Conservation (phyloP, 1,140 invertebrate species). For the Radopholus similis region DNA sequence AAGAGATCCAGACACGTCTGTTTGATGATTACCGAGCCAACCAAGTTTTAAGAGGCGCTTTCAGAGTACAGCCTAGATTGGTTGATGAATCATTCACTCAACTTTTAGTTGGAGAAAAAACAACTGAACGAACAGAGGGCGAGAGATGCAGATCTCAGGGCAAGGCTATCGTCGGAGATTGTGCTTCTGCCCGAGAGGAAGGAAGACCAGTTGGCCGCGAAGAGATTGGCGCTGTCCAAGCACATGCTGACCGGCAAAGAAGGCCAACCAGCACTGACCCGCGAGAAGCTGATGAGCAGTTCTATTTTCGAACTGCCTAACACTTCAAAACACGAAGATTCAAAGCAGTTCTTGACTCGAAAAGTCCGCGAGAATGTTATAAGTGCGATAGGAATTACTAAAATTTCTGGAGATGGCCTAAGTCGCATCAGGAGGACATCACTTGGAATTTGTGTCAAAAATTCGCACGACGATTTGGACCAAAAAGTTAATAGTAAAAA, state of each 20-base stretch:
- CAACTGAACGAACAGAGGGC: conserved; percentile 38
- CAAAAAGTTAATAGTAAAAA: no score
- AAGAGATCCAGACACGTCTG: conserved; percentile 53
- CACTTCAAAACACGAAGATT: no score
- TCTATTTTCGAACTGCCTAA: no score
- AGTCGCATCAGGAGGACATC: no score
- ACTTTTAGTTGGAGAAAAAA: conserved; percentile 51
- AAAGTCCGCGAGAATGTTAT: no score
- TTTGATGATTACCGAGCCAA: conserved; percentile 56
- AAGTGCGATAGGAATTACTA: no score
- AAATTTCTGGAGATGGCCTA: no score
- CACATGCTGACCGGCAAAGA: conserved; percentile 21
- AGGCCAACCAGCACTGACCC: background rate
- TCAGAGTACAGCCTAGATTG: no score
- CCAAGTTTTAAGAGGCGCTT: conserved; percentile 39
- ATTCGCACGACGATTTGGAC: no score
- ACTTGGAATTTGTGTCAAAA: no score
- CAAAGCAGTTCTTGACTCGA: no score
- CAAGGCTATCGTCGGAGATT: conserved; percentile 38
- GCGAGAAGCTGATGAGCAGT: background rate
- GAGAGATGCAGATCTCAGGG: conserved; percentile 38
- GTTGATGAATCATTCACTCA: conserved; percentile 3
- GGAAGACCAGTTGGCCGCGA: conserved; percentile 49
- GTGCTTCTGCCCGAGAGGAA: conserved; percentile 44
- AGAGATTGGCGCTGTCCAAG: conserved; percentile 39